phyloP scores from a whole-genome alignment of 2,888 invertebrate species.

The Apodemia hepburni region DNA sequence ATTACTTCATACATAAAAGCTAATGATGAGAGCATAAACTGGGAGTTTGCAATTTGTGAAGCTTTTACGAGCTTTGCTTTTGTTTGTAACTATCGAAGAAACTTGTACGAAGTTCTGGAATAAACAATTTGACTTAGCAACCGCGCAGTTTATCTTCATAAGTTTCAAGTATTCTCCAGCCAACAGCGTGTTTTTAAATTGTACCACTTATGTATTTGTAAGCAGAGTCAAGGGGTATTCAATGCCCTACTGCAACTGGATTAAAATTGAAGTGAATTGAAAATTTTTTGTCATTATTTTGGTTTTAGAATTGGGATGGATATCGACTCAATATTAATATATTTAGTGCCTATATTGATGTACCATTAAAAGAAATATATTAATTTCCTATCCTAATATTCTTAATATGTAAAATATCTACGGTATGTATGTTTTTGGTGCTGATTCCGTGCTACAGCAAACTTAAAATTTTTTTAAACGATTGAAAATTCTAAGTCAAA shows the following conservation, averaged over 20 bases:
- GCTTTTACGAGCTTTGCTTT: conserved; percentile 14
- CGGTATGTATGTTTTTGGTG: too few species aligned
- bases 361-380: too few species aligned
- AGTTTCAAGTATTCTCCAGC: conserved; percentile 18
- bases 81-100: conserved; percentile 15
- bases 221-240: background rate
- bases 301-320: too few species aligned
- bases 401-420: too few species aligned
- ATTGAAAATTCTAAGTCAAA: too few species aligned
- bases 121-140: conserved; percentile 26
- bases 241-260: background rate
- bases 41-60: conserved; percentile 5
- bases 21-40: background rate
- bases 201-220: conserved; percentile 3
- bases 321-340: too few species aligned
- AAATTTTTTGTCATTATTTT: too few species aligned
- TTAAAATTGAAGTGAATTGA: too few species aligned
- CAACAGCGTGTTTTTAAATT: conserved; percentile 6
- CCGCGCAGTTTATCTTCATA: conserved; percentile 23
- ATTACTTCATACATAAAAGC: background rate
- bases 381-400: too few species aligned
- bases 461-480: too few species aligned
- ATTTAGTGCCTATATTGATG: too few species aligned
- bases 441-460: too few species aligned
- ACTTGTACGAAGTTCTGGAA: conserved; percentile 20